Evolutionary conservation across 2,113 vertebrate genomes (phyloP), one percentile per base, ranked within the genome.

Genomic region (Sceloporus tristichus): DNA sequence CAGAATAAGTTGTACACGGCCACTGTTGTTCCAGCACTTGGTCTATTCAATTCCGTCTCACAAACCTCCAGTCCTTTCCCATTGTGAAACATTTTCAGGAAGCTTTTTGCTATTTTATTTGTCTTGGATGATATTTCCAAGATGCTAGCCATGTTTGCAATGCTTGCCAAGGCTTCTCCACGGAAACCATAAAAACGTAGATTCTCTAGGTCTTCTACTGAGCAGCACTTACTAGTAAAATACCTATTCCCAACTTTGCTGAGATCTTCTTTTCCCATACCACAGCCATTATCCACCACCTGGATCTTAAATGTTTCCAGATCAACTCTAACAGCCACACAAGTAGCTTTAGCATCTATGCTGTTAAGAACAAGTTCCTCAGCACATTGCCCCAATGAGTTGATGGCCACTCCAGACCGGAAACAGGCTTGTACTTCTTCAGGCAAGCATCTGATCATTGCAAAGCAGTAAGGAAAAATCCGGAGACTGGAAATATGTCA

Each of bases 321-420:
- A 94, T 99, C 98, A 91, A 98, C 92, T 82, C 99, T 96, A 90
- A 98, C 59, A 23, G 98, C 98, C 42, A 99, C 91, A 89, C 99
- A 99, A n/a, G 97, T 98, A 74, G 99, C 98, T 88, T 97, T 97
- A 4, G 98, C 98, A 90, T 99, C 98, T 0, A 98, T 95, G 94
- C 98, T 98, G 82, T 99, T 99, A 34, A 99, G 95, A 56, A 98
- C 70, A 25, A 99, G 98, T 89, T 99, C 99, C 93, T 99, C 99
- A 2, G 98, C 97, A 76, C 98, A 99, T 29, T 98, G 99, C 65
- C 97, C 97, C 0, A 99, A 91, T 0, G 98, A 98, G 40, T 8
- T 96, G 73, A 99, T 79, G 1, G 98, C 94, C 71, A 99, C 94
- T 65, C 98, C 98, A 48, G 99, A 98, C 83, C 99, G 98, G 91